A percentile compares a stretch with the other conserved stretches of the same genome.
phyloP scores from a whole-genome alignment of 2,888 invertebrate genomes.

The Limnephilus auricula region DNA sequence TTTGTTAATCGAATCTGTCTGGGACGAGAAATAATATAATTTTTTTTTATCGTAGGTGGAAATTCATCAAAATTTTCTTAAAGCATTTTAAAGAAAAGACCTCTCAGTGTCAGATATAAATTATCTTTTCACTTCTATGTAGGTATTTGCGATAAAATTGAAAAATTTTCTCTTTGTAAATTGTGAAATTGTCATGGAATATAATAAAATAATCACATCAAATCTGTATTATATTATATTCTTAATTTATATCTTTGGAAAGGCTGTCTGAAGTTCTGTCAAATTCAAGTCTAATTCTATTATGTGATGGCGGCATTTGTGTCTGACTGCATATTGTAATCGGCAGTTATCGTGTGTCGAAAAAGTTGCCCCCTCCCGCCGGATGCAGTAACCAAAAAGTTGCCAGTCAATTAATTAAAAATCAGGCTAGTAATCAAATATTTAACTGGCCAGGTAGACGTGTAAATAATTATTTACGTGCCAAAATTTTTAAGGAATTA shows the following conservation, averaged over 20 bases:
- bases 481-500: no score
- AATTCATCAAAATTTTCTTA: neutral
- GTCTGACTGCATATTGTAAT: no score
- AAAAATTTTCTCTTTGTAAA: neutral
- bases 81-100: neutral
- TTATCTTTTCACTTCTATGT: neutral
- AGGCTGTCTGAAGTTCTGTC: neutral
- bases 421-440: no score
- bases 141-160: neutral
- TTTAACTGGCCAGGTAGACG: no score
- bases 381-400: no score
- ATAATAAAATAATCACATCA: neutral
- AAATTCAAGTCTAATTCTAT: neutral
- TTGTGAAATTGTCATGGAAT: neutral
- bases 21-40: neutral
- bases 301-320: no score
- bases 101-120: neutral
- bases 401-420: no score
- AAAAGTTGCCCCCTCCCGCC: no score
- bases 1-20: conserved; percentile 2
- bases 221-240: neutral
- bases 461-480: no score
- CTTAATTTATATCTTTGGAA: neutral
- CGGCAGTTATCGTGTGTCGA: no score
- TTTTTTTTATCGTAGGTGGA: neutral